Conservation (phyloP, 2,888 invertebrate species). For the Dysmachus trigonus region DNA sequence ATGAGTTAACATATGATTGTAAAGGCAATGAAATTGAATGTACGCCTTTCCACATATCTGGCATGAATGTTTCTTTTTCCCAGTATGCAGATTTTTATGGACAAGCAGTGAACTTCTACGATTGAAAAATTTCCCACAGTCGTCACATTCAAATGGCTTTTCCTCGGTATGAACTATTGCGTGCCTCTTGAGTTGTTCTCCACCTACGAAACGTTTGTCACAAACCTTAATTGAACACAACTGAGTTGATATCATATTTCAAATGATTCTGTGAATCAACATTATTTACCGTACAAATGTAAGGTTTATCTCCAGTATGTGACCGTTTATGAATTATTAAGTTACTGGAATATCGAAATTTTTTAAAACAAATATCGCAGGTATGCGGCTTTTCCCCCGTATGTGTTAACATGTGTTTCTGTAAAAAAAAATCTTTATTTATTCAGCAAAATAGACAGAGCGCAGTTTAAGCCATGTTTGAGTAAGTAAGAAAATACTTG, state of each 20-base stretch:
- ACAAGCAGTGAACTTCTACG: slow-evolving; percentile 5
- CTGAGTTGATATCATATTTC: neutral
- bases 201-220: slow-evolving; percentile 59
- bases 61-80: slow-evolving; percentile 9
- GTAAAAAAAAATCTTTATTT: neutral
- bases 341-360: slow-evolving; percentile 62
- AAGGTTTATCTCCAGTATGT: slow-evolving; percentile 60
- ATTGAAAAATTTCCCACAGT: slow-evolving; percentile 28
- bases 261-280: neutral
- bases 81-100: slow-evolving; percentile 8
- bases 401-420: slow-evolving; percentile 62
- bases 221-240: slow-evolving; percentile 53
- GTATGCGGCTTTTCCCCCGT: slow-evolving; percentile 61
- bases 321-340: slow-evolving; percentile 60
- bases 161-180: slow-evolving; percentile 59
- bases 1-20: neutral
- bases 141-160: slow-evolving; percentile 52
- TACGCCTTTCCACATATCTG: slow-evolving; percentile 9
- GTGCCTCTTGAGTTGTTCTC: slow-evolving; percentile 62
- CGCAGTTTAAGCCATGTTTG: too few relatives aligned
- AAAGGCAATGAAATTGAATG: neutral
- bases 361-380: slow-evolving; percentile 59
- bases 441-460: too few relatives aligned
- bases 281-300: slow-evolving; percentile 55
- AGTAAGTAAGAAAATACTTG: too few relatives aligned